phyloP scores from a whole-genome alignment of 1,140 invertebrate genomes.

The Periplaneta americana region DNA sequence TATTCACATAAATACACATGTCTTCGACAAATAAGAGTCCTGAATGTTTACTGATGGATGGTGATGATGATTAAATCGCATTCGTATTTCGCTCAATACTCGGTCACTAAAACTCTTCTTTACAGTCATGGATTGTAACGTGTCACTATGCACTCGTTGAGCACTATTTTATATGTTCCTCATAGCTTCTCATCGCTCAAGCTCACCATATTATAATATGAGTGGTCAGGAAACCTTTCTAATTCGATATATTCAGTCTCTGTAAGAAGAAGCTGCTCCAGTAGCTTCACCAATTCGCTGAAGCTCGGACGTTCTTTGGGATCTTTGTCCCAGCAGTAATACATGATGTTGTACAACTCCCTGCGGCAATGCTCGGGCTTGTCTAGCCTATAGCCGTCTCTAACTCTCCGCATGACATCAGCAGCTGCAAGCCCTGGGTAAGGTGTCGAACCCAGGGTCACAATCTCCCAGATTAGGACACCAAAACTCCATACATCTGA shows the following conservation, averaged over 20 bases:
- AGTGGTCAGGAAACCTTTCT: constrained; percentile 88
- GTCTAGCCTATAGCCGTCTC: constrained; percentile 61
- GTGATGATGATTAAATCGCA: no score
- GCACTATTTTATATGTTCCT: no score
- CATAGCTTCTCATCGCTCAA: constrained; percentile 80
- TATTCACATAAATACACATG: no score
- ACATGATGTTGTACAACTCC: constrained; percentile 91
- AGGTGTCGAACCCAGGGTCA: constrained; percentile 79
- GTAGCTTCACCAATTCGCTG: constrained; percentile 65
- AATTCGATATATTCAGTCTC: constrained; percentile 92
- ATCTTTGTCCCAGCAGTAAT: constrained; percentile 87
- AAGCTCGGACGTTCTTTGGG: constrained; percentile 71
- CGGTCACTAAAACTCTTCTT: no score
- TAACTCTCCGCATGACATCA: constrained; percentile 73
- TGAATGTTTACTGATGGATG: no score
- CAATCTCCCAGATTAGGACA: constrained; percentile 82
- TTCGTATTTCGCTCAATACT: no score
- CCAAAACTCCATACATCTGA: constrained; percentile 94
- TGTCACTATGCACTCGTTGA: no score
- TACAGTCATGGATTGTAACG: no score
- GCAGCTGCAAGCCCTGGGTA: constrained; percentile 81
- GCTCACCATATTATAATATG: constrained; percentile 87
- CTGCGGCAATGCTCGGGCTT: constrained; percentile 84
- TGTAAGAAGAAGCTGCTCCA: constrained; percentile 75
- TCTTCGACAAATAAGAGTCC: no score